phyloP scores from a whole-genome alignment of 1,140 invertebrate species.

The Lethocerus indicus region DNA sequence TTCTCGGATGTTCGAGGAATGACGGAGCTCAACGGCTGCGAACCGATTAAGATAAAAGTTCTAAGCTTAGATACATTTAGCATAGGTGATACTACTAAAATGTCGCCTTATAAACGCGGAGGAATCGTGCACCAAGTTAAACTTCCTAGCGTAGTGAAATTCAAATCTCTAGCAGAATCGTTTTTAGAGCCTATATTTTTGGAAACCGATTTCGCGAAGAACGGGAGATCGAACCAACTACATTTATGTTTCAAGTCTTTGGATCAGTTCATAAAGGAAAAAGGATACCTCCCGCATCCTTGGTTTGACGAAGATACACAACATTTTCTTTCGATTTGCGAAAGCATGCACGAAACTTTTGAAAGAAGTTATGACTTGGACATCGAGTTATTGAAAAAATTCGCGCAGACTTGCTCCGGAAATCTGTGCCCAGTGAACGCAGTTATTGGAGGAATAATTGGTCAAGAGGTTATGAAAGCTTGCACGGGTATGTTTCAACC shows the following conservation, averaged over 20 bases:
- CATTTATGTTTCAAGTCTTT: constrained; percentile 74
- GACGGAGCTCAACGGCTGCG: too few species aligned
- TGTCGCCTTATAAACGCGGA: constrained; percentile 54
- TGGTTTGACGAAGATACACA: constrained; percentile 63
- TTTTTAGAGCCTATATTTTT: too few species aligned
- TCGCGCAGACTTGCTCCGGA: constrained; percentile 56
- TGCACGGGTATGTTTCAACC: constrained; percentile 93
- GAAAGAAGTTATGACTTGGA: constrained; percentile 51
- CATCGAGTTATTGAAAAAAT: constrained; percentile 48
- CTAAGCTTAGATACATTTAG: constrained; percentile 93
- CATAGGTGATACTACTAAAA: constrained; percentile 80
- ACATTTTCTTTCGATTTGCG: constrained; percentile 53
- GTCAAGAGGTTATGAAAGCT: constrained; percentile 96
- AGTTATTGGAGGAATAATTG: constrained; percentile 85
- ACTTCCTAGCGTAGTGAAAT: constrained; percentile 72
- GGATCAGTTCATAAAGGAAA: constrained; percentile 44
- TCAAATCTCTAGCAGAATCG: constrained; percentile 63
- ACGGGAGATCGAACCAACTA: too few species aligned
- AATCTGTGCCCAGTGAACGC: constrained; percentile 87
- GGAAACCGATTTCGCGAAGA: too few species aligned
- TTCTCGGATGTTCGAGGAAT: constrained; percentile 82
- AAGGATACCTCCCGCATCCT: constrained; percentile 47
- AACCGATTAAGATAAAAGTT: constrained; percentile 79
- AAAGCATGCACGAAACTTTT: constrained; percentile 31
- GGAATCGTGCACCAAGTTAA: constrained; percentile 93